Evolutionary conservation across 2,888 invertebrate species (phyloP), one percentile per base, ranked within the genome.

Genomic region (Drosophila paranaensis): DNA sequence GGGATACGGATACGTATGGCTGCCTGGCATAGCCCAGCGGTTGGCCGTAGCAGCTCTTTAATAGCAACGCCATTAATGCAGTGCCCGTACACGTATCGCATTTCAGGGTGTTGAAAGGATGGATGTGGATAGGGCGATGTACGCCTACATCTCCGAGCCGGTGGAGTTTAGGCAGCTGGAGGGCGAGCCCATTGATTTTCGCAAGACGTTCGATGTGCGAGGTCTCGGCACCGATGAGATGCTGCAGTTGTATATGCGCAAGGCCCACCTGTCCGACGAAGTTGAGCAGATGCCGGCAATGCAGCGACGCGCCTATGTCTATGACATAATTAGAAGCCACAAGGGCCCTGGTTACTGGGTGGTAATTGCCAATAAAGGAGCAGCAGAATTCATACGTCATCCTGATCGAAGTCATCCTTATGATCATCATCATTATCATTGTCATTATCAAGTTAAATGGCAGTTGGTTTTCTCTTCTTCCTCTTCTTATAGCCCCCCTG

Each of bases 311-410:
- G 84, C 90, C 30, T 90, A 90, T 42, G 90, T 91, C 43, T 91
- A 91, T 71, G 92, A 91, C 77, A 91, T 91, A 72, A 86, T 91
- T 51, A 87, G 89, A 58, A 91, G 91, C 75, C 82, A 91, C 66
- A 91, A 91, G 66, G 76, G 65, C 48, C 92, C 92, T 16, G 91
- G 91, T 54, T 91, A 91, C 70, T 91, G 91, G 91, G 85, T 90
- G 91, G 91, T 91, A 85, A 80, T 76, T 60, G 64, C 51, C 39
- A 72, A 68, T 56, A 27, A 1, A 45, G 13, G 11, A 20, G 9
- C 25, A 25, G 5, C 25, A 6, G 39, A 6, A 27, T 27, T n/a
- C 39, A 54, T n/a, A 2, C 8, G 2, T 1, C 35, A 51, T 20
- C 35, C 20, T 51, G 10, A 35, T 20, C 51, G 20, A 16, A 14